A percentile compares a stretch with the other conserved stretches of the same genome.
phyloP scores from a whole-genome alignment of 2,113 vertebrate species.

The Phaetusa simplex region DNA sequence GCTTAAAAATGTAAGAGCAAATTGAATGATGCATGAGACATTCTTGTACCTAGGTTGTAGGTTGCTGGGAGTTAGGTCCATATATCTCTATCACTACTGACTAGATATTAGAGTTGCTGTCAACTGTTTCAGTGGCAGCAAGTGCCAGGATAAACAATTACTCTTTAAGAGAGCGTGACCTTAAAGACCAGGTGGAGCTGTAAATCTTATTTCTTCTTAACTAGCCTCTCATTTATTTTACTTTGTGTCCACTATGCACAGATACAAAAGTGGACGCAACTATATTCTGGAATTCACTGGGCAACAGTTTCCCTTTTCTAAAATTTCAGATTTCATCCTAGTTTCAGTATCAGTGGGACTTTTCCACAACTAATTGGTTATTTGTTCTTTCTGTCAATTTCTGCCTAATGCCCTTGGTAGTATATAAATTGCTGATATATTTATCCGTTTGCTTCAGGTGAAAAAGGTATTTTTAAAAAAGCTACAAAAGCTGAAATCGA shows the following conservation, averaged over 20 bases:
- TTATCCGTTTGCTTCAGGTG: constrained; percentile 7
- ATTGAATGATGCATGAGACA: background rate
- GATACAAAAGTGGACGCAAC: constrained; percentile 36
- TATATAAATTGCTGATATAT: constrained; percentile 13
- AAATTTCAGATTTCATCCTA: constrained; percentile 48
- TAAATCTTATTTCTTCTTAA: constrained; percentile 64
- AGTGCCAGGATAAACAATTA: constrained; percentile 43
- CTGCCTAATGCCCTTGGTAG: background rate
- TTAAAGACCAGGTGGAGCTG: constrained; percentile 60
- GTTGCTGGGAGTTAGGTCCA: background rate
- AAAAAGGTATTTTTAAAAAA: background rate
- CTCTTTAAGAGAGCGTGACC: constrained; percentile 63
- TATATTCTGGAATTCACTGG: constrained; percentile 46
- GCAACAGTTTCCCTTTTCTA: background rate
- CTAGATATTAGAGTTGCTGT: constrained; percentile 22
- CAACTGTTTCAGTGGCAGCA: background rate
- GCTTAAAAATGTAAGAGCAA: background rate
- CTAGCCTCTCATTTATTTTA: constrained; percentile 53
- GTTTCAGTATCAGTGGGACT: constrained; percentile 30
- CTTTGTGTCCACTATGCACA: constrained; percentile 46
- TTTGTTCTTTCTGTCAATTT: background rate
- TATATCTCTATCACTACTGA: constrained; percentile 63
- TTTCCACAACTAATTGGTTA: background rate
- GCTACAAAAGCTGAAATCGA: background rate
- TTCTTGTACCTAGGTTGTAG: background rate